A percentile compares a stretch with the other conserved stretches of the same genome.
These are phyloP conservation scores for Charaxes varanes DNA, from an alignment of 1,140 invertebrate genomes.

Conservation along the genomic window DNA sequence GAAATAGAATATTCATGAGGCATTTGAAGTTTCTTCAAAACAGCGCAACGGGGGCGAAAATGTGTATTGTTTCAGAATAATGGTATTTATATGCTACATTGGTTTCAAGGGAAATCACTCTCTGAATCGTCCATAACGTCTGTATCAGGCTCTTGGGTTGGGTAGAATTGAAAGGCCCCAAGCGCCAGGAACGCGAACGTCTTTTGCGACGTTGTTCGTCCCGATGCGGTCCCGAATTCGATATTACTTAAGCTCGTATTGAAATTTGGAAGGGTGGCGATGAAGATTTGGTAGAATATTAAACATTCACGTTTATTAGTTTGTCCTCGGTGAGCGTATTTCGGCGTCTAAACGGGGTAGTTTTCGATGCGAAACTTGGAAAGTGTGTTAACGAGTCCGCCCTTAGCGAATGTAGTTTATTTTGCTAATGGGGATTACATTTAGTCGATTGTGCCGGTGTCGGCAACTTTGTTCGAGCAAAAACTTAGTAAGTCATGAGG, in stretches of 20 bases:
- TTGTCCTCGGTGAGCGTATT: constrained; percentile 63
- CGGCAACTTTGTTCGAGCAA: constrained; percentile 26
- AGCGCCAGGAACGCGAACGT: constrained; percentile 17
- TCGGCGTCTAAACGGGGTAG: constrained; percentile 64
- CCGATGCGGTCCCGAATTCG: constrained; percentile 41
- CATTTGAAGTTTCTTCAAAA: constrained; percentile 47
- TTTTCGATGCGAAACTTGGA: constrained; percentile 60
- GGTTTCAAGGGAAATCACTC: constrained; percentile 73
- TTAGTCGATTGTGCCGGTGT: constrained; percentile 44
- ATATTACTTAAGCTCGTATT: constrained; percentile 68
- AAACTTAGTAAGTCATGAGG: constrained; percentile 17
- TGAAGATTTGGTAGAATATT: constrained; percentile 69
- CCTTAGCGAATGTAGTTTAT: constrained; percentile 50
- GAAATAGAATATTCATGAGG: constrained; percentile 43
- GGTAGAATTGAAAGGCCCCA: constrained; percentile 24
- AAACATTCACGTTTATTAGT: constrained; percentile 73
- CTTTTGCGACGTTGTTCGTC: constrained; percentile 32
- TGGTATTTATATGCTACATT: constrained; percentile 73
- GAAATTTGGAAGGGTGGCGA: constrained; percentile 47
- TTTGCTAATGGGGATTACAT: constrained; percentile 60
- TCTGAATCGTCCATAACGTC: constrained; percentile 60
- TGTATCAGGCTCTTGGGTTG: constrained; percentile 34
- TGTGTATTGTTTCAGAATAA: constrained; percentile 70
- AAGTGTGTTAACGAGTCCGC: constrained; percentile 68
- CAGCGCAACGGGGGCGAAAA: constrained; percentile 48